Percentiles rank a stretch among this genome's conserved stretches.
phyloP scores from a whole-genome alignment of 1,140 invertebrate species.

The Diabrotica virgifera region DNA sequence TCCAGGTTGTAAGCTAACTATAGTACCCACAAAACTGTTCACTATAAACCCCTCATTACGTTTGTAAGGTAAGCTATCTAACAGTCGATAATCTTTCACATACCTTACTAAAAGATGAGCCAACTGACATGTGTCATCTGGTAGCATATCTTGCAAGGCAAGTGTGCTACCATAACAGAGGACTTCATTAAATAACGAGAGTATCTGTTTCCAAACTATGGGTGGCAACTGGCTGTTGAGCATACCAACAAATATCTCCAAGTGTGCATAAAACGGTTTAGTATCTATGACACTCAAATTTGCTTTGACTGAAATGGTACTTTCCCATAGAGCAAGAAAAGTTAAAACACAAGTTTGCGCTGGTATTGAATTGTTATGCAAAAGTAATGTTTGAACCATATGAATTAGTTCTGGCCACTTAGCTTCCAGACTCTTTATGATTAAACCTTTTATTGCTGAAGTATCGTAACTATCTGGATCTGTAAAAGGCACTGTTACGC shows the following conservation, averaged over 20 bases:
- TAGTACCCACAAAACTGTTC: slow-evolving; percentile 45
- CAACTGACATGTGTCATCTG: slow-evolving; percentile 81
- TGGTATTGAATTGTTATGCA: slow-evolving; percentile 54
- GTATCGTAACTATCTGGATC: slow-evolving; percentile 79
- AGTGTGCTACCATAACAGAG: slow-evolving; percentile 86
- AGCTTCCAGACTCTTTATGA: slow-evolving; percentile 77
- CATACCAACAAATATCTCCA: slow-evolving; percentile 75
- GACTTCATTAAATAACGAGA: slow-evolving; percentile 83
- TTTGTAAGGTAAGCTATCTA: slow-evolving; percentile 64
- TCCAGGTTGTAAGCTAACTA: slow-evolving; percentile 32
- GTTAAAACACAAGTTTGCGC: slow-evolving; percentile 71
- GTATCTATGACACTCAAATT: slow-evolving; percentile 86
- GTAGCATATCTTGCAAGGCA: slow-evolving; percentile 79
- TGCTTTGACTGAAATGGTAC: slow-evolving; percentile 87
- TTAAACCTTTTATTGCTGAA: slow-evolving; percentile 77
- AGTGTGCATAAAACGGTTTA: slow-evolving; percentile 81
- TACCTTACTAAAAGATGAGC: slow-evolving; percentile 80
- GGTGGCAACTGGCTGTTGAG: slow-evolving; percentile 69
- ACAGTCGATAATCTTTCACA: slow-evolving; percentile 77
- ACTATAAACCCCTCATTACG: slow-evolving; percentile 41
- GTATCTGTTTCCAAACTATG: slow-evolving; percentile 78
- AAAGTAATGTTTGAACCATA: slow-evolving; percentile 60
- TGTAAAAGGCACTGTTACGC: slow-evolving; percentile 65
- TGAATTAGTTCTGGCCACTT: slow-evolving; percentile 77
- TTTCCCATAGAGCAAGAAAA: slow-evolving; percentile 83